Evolutionary conservation across 1,140 invertebrate species (phyloP), one percentile per base, ranked within the genome.

Genomic region (Sitophilus oryzae): DNA sequence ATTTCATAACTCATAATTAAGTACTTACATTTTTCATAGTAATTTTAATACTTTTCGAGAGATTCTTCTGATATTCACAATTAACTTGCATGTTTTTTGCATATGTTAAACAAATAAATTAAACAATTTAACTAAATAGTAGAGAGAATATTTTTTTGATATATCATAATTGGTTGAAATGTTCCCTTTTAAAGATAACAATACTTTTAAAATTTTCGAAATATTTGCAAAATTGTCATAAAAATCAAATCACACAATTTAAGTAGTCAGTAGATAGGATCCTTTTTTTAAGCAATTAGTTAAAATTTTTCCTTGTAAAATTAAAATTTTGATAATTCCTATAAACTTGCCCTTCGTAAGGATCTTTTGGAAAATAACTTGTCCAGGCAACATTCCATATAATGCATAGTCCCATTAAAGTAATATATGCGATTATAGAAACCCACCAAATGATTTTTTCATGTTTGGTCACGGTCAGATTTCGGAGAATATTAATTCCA

Each of bases 401-500:
- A 30, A 65, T 64, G n/a, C 54, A 60, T 30, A 80, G 81, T 3
- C 80, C 72, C 78, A 91, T 88, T 1, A 95, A 79, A 0, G 78
- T 73, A n/a, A 84, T 74, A 64, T 85, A 95, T 0, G 88, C 67
- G 5, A 84, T 74, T 10, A 95, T 79, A 30, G 88, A 86, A 51
- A 85, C 76, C 88, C 89, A 94, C 83, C 91, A 93, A 25, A 83
- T 74, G 53, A 80, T 75, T 60, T 85, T 85, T 71, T 97, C 93
- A 83, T 91, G 92, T 38, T 80, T 82, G 45, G 84, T 82, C 49
- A 91, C 85, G 67, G 90, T 82, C 2, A 98, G 77, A 76, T 98
- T 98, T 19, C 90, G 80, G 1, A 98, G 76, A 0, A 93, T 84
- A 21, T 90, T 86, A 38, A 97, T 85, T n/a, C 94, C 95, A 16